A percentile compares a stretch with the other conserved stretches of the same genome.
Conservation (phyloP, 2,888 invertebrate species). For the Clistopyga incitator region DNA sequence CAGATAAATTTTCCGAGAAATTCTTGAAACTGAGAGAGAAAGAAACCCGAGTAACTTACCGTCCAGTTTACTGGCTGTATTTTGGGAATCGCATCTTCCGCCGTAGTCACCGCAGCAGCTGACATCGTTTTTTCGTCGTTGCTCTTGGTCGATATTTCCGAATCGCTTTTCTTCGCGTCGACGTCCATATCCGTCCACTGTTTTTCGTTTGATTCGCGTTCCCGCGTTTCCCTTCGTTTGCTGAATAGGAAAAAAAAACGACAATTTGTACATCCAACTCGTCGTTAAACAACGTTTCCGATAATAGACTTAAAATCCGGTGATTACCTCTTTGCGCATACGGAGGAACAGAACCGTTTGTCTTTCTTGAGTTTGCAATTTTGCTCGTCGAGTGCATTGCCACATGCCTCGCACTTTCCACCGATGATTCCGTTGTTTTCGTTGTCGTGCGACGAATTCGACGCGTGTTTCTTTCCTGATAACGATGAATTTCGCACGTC, state of each 20-base stretch:
- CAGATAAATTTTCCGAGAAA: too few species aligned
- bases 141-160: conserved; percentile 77
- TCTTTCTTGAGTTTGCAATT: conserved; percentile 88
- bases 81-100: conserved; percentile 83
- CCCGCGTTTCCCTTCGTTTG: conserved; percentile 80
- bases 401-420: conserved; percentile 91
- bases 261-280: neutral
- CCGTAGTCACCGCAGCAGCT: conserved; percentile 72
- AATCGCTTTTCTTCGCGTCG: conserved; percentile 78
- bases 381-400: conserved; percentile 85
- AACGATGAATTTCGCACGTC: conserved; percentile 29
- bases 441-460: conserved; percentile 78
- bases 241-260: conserved; percentile 64
- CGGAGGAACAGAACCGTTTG: conserved; percentile 91
- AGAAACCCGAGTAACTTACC: conserved; percentile 82
- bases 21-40: too few species aligned
- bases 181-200: conserved; percentile 82
- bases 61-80: conserved; percentile 89
- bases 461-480: conserved; percentile 83
- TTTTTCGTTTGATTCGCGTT: conserved; percentile 78
- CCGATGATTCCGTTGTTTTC: conserved; percentile 83
- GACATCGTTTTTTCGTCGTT: conserved; percentile 83
- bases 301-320: neutral
- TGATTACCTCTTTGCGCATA: conserved; percentile 89
- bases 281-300: neutral